A percentile compares a stretch with the other conserved stretches of the same genome.
phyloP scores from a whole-genome alignment of 2,113 vertebrate species.

The Corythaixoides concolor region DNA sequence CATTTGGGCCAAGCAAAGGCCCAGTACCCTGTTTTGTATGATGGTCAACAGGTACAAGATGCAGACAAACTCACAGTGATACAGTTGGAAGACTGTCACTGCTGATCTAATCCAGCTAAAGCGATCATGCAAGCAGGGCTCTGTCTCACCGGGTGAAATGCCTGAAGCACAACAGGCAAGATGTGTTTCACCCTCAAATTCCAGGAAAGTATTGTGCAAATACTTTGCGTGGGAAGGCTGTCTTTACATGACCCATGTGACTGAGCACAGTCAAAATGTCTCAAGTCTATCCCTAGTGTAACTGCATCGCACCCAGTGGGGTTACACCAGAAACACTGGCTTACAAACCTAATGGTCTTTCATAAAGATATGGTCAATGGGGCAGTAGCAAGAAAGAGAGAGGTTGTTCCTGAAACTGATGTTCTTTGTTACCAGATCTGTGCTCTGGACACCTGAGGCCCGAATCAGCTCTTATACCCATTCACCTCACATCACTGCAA shows the following conservation, averaged over 20 bases:
- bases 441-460: not conserved
- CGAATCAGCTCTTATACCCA: not conserved
- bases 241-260: constrained; percentile 19
- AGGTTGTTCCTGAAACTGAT: not conserved
- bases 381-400: not conserved
- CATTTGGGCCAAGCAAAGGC: not conserved
- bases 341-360: not conserved
- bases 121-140: not conserved
- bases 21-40: not conserved
- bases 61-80: not conserved
- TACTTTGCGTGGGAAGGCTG: constrained; percentile 34
- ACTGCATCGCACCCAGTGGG: not conserved
- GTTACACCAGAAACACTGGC: not conserved
- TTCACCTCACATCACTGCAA: not conserved
- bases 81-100: not conserved
- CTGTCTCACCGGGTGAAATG: constrained; percentile 53
- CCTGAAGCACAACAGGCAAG: constrained; percentile 63
- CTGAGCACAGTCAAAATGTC: constrained; percentile 33
- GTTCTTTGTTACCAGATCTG: not conserved
- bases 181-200: constrained; percentile 64
- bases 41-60: not conserved
- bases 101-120: constrained; percentile 29
- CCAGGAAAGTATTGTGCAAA: constrained; percentile 70
- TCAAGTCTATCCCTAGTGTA: not conserved
- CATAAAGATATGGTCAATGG: not conserved